These are phyloP conservation scores for Papilio helenus DNA, from an alignment of 1,140 invertebrate species.

Conservation along the genomic window DNA sequence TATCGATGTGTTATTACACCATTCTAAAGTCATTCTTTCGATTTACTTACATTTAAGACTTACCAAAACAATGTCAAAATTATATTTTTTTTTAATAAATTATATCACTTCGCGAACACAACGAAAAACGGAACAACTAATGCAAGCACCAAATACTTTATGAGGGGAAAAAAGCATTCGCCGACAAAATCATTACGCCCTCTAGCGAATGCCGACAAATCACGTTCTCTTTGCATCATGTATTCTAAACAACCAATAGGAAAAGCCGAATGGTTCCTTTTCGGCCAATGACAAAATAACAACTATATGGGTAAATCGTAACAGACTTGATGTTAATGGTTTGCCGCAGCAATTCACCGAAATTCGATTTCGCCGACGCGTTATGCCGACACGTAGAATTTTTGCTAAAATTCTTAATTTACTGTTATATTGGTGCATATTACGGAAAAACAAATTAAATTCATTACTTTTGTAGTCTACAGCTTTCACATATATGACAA, in stretches of 20 bases:
- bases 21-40: not conserved
- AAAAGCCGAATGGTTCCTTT: not conserved
- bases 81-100: conserved; percentile 68
- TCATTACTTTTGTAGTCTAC: not conserved
- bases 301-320: conserved; percentile 46
- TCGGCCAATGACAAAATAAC: conserved; percentile 52
- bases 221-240: conserved; percentile 55
- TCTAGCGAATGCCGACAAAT: conserved; percentile 62
- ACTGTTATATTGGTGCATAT: not conserved
- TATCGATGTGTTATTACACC: not conserved
- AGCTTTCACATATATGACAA: not conserved
- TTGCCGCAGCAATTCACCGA: conserved; percentile 60
- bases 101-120: conserved; percentile 58
- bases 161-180: conserved; percentile 71
- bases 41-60: conserved; percentile 40
- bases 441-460: conserved; percentile 5
- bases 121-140: conserved; percentile 76
- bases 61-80: conserved; percentile 71
- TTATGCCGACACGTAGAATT: conserved; percentile 57
- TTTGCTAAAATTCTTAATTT: conserved; percentile 21
- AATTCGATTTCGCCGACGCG: conserved; percentile 55
- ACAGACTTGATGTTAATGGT: conserved; percentile 55
- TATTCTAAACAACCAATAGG: conserved; percentile 52
- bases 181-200: conserved; percentile 61
- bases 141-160: conserved; percentile 69